phyloP scores from a whole-genome alignment of 2,113 vertebrate genomes.

The Sphaerodactylus townsendi region DNA sequence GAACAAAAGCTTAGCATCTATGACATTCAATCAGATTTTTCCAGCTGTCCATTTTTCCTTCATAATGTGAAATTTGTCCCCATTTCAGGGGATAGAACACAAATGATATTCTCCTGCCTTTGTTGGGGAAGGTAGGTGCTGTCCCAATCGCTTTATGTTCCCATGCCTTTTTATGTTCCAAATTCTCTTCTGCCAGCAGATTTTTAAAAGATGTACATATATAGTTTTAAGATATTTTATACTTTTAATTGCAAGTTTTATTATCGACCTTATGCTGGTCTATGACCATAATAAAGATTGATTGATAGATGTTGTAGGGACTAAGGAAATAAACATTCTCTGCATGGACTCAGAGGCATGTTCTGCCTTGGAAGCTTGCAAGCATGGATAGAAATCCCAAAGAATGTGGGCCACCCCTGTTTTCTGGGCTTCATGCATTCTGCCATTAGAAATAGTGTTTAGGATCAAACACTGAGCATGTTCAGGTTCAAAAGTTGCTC shows the following conservation, averaged over 20 bases:
- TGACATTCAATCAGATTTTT: background rate
- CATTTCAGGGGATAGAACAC: background rate
- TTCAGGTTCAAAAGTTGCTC: background rate
- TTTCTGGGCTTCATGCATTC: background rate
- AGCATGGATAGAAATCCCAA: background rate
- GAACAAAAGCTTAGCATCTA: background rate
- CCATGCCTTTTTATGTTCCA: too few relatives aligned
- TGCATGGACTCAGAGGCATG: background rate
- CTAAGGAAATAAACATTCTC: background rate
- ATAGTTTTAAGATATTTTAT: too few relatives aligned
- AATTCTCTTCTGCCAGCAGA: too few relatives aligned
- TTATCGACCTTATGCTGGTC: too few relatives aligned
- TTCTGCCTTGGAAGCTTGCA: too few relatives aligned
- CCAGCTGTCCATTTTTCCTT: too few relatives aligned
- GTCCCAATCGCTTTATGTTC: too few relatives aligned
- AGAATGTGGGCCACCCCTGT: background rate
- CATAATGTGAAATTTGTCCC: background rate
- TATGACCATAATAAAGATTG: too few relatives aligned
- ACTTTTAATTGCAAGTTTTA: too few relatives aligned
- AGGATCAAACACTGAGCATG: background rate
- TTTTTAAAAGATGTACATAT: too few relatives aligned
- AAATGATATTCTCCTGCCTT: background rate
- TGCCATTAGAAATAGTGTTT: background rate
- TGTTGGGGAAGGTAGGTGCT: too few relatives aligned
- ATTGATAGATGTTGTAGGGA: too few relatives aligned